phyloP scores from a whole-genome alignment of 2,888 invertebrate genomes.

The Rhagonycha lutea region DNA sequence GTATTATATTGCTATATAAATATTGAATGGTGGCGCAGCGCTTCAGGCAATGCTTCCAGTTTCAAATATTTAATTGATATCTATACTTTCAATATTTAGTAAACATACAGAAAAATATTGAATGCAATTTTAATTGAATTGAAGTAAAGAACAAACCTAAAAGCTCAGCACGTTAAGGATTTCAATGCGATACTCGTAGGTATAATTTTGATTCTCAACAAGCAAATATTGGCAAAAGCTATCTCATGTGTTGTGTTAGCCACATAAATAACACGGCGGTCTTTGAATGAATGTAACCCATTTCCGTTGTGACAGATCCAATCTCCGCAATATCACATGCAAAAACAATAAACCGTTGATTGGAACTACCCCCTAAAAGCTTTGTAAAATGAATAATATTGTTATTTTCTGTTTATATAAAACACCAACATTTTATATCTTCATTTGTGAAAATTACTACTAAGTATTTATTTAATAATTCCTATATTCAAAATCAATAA shows the following conservation, averaged over 20 bases:
- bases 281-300: constrained; percentile 40
- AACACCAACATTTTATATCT: not conserved
- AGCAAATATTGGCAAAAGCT: constrained; percentile 16
- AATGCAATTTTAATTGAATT: too few species aligned
- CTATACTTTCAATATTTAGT: too few species aligned
- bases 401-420: constrained; percentile 6
- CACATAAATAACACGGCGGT: constrained; percentile 22
- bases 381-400: constrained; percentile 21
- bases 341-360: constrained; percentile 45
- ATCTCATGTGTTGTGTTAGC: constrained; percentile 9
- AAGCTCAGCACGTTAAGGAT: not conserved
- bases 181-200: not conserved
- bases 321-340: constrained; percentile 43
- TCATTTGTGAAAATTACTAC: not conserved
- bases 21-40: too few species aligned
- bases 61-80: too few species aligned
- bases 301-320: constrained; percentile 45
- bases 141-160: not conserved
- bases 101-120: too few species aligned
- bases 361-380: constrained; percentile 32
- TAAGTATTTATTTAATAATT: not conserved
- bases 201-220: constrained; percentile 1
- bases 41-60: too few species aligned
- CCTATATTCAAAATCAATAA: not conserved
- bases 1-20: too few species aligned